A percentile compares a stretch with the other conserved stretches of the same genome.
Conservation (phyloP, 2,888 invertebrate genomes). For the Xiphydria camelus region DNA sequence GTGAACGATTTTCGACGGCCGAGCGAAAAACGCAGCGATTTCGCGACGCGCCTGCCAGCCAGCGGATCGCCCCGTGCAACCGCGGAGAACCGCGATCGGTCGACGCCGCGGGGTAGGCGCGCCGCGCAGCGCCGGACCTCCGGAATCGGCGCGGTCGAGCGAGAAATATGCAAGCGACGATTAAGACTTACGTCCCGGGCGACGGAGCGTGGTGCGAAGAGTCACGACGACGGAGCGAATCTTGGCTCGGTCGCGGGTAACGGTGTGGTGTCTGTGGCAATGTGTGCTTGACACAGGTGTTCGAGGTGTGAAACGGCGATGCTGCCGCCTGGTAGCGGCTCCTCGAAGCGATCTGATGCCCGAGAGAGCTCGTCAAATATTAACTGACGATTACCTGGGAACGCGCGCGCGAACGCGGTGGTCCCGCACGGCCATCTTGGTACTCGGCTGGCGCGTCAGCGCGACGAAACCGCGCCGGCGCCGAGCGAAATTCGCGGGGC, state of each 20-base stretch:
- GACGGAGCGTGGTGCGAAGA: constrained; percentile 3
- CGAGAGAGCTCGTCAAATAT: constrained; percentile 35
- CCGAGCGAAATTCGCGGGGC: too few species aligned
- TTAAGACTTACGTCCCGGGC: background rate
- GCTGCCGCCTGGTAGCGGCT: constrained; percentile 48
- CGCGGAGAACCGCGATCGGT: too few species aligned
- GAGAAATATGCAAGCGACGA: too few species aligned
- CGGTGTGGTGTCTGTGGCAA: constrained; percentile 6
- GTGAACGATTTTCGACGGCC: too few species aligned
- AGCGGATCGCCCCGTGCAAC: too few species aligned
- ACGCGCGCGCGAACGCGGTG: background rate
- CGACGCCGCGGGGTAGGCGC: too few species aligned
- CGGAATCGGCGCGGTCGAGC: too few species aligned
- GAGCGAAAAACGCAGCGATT: too few species aligned
- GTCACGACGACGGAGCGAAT: background rate
- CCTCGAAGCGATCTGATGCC: constrained; percentile 35
- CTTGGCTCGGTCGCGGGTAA: background rate
- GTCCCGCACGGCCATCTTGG: constrained; percentile 20
- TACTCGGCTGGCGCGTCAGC: too few species aligned
- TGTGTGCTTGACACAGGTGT: constrained; percentile 6
- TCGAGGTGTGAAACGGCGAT: constrained; percentile 19
- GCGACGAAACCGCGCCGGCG: too few species aligned
- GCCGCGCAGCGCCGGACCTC: too few species aligned
- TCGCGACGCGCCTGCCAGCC: too few species aligned
- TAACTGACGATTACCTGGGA: constrained; percentile 24